A percentile compares a stretch with the other conserved stretches of the same genome.
These are phyloP conservation scores for Zelostemma sp. DNA, from an alignment of 1,140 invertebrate species.

Conservation along the genomic window DNA sequence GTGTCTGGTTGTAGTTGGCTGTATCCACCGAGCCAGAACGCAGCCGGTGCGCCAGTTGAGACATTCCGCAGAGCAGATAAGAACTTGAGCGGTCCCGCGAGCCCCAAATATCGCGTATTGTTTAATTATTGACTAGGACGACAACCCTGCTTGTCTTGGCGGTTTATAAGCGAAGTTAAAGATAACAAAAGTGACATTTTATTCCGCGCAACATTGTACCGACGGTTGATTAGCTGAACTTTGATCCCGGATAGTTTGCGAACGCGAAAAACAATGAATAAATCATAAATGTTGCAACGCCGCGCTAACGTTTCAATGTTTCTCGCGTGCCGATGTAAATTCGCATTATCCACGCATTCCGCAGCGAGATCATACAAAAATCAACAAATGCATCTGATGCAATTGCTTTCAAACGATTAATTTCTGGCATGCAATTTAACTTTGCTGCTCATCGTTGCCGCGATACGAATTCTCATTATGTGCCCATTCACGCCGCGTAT, in stretches of 20 bases:
- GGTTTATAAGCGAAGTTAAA: no score
- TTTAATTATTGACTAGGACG: constrained; percentile 31
- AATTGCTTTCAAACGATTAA: constrained; percentile 67
- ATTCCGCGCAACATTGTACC: no score
- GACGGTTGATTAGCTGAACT: no score
- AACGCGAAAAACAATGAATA: no score
- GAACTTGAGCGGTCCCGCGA: constrained; percentile 45
- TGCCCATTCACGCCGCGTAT: constrained; percentile 35
- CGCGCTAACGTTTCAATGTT: constrained; percentile 36
- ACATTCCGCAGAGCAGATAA: constrained; percentile 49
- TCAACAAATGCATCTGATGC: constrained; percentile 62
- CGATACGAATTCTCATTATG: constrained; percentile 35
- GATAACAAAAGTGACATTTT: no score
- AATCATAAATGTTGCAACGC: background rate
- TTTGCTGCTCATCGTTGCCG: constrained; percentile 50
- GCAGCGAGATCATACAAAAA: constrained; percentile 63
- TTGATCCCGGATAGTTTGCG: no score
- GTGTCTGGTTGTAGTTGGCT: constrained; percentile 64
- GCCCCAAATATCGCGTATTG: constrained; percentile 26
- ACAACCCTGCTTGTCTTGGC: no score
- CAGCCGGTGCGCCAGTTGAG: constrained; percentile 54
- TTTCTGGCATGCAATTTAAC: constrained; percentile 66
- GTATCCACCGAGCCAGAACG: constrained; percentile 56
- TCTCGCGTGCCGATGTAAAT: constrained; percentile 37
- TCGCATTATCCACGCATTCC: constrained; percentile 54